A percentile compares a stretch with the other conserved stretches of the same genome.
These are phyloP conservation scores for Oncorhynchus tshawytscha DNA, from an alignment of 2,113 vertebrate genomes.

Conservation along the genomic window DNA sequence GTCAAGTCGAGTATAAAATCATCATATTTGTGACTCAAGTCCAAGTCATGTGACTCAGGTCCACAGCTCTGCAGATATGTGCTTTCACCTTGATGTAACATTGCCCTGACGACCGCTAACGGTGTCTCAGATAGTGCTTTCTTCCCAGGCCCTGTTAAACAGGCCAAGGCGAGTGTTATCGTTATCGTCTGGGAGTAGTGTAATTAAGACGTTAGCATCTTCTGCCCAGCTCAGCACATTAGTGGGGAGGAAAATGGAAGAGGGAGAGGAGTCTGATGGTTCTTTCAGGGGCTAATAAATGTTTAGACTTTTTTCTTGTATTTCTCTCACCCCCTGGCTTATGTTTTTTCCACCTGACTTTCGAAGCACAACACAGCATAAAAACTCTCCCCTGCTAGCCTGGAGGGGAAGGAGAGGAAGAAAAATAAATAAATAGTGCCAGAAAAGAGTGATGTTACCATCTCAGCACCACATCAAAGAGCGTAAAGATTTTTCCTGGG, in stretches of 20 bases:
- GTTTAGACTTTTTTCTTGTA: background rate
- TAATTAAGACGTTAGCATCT: constrained; percentile 59
- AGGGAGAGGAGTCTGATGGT: constrained; percentile 41
- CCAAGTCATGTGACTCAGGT: too few relatives aligned
- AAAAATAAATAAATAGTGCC: background rate
- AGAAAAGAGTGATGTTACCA: too few relatives aligned
- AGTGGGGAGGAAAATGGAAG: constrained; percentile 10
- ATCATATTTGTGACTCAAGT: too few relatives aligned
- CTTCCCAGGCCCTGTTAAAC: background rate
- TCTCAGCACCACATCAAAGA: background rate
- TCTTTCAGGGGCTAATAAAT: constrained; percentile 54
- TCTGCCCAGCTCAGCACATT: constrained; percentile 48
- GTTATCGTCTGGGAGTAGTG: constrained; percentile 32
- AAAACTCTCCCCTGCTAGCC: constrained; percentile 33
- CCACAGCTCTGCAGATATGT: background rate
- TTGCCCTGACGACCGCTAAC: background rate
- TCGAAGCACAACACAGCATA: constrained; percentile 29
- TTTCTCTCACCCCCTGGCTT: background rate
- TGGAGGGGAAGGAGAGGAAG: background rate
- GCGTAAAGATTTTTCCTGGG: constrained; percentile 1
- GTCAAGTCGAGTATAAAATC: too few relatives aligned
- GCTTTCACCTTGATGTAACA: constrained; percentile 4
- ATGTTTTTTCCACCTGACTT: background rate
- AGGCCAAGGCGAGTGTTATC: background rate
- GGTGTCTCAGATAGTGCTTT: background rate